phyloP scores from a whole-genome alignment of 2,797 vertebrate species.

The Cacajao melanocephalus region DNA sequence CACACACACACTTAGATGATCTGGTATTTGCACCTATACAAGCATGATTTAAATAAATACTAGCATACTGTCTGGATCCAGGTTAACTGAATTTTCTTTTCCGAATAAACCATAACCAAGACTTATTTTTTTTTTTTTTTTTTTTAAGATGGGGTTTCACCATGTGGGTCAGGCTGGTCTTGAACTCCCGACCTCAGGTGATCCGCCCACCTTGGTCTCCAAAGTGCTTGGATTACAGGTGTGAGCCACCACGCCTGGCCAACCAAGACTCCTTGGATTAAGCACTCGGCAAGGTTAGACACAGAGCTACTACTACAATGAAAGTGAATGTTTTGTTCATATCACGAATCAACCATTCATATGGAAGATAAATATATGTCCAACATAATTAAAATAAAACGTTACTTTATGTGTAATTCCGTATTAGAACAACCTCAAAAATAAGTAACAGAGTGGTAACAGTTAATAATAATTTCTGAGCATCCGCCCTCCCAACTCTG shows the following conservation, averaged over 20 bases:
- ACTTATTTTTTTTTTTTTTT: slow-evolving; percentile 9
- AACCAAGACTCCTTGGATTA: slow-evolving; percentile 28
- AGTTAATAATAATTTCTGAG: background rate
- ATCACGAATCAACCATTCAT: background rate
- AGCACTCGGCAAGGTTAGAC: background rate
- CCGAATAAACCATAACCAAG: slow-evolving; percentile 1
- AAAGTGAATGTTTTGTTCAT: slow-evolving; percentile 5
- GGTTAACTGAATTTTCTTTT: slow-evolving; percentile 10
- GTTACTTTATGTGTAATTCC: background rate
- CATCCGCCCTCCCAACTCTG: background rate
- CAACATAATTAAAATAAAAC: background rate
- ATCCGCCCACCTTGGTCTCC: too few relatives aligned
- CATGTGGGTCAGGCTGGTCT: too few relatives aligned
- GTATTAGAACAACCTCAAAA: background rate
- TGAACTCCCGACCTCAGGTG: too few relatives aligned
- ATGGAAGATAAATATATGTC: background rate
- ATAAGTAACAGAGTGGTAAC: background rate
- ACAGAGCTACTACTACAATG: background rate
- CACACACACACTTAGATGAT: background rate
- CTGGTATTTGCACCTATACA: background rate
- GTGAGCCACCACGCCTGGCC: too few relatives aligned
- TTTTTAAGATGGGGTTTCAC: too few relatives aligned
- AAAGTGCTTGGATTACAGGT: too few relatives aligned
- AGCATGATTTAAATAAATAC: background rate
- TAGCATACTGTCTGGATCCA: background rate